Evolutionary conservation across 1,140 invertebrate species (phyloP), one percentile per base, ranked within the genome.

Genomic region (Philaenus spumarius): DNA sequence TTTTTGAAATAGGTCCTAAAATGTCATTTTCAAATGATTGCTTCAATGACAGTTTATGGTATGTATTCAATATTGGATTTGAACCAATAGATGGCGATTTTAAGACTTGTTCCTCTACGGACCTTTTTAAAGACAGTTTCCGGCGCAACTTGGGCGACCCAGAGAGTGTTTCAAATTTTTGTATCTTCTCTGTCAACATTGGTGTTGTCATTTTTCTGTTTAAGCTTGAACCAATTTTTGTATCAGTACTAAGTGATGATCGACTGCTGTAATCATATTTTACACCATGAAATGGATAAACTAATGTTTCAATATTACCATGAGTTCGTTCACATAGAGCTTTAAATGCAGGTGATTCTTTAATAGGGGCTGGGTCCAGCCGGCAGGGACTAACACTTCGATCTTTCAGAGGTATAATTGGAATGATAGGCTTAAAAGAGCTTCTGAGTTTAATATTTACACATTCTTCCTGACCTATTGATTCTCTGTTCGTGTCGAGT

Each of bases 301-400:
- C 47, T 43, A 52, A 3, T 11, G 23, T 52, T 51, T 64, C 52
- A 37, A 59, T 59, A 26, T 37, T 42, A 5, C 47, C 52, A 14
- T 20, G 12, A 12, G 24, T 22, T 42, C 43, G 7, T 45, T 55
- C 34, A 47, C 34, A 53, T 39, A 66, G 52, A 20, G 61, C 58
- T 58, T 66, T 64, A 48, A 62, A 66, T n/a, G 62, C 62, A 4
- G 60, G 48, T 14, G 61, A 55, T 11, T 56, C 39, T 48, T 53
- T 55, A 11, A 64, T 55, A 17, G 60, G 42, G 14, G 60, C 54
- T 46, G 64, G 64, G 37, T 62, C 22, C 43, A 64, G 48, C 54
- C 60, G 47, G n/a, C 61, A 30, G 2, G 55, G 52, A 50, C 55
- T 66, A 5, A 60, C 56, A 48, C 58, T 58, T 15, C 56, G 53